A percentile compares a stretch with the other conserved stretches of the same genome.
Evolutionary conservation across 2,797 vertebrate species (phyloP).

Genomic region (Strix occidentalis): DNA sequence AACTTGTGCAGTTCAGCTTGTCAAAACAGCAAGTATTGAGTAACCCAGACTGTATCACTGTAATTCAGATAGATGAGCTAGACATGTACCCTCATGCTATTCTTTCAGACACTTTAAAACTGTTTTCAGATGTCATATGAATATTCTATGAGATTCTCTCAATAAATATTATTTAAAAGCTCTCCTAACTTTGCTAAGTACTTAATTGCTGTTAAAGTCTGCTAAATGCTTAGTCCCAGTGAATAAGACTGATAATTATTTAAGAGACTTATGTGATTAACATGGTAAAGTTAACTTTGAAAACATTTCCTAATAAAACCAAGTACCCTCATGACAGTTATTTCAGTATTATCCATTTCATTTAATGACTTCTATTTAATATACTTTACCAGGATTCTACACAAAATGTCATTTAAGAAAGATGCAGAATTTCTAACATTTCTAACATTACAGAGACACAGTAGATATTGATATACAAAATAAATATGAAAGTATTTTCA

Average conservation of each 20-base stretch:
- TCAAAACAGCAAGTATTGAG: conserved; percentile 20
- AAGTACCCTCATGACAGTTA: not conserved
- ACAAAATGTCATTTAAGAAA: not conserved
- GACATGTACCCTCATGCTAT: not conserved
- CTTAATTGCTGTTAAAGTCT: conserved; percentile 16
- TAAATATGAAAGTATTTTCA: not conserved
- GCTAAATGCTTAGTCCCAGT: not conserved
- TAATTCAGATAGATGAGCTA: conserved; percentile 50
- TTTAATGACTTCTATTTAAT: not conserved
- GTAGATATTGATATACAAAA: not conserved
- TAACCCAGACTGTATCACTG: conserved; percentile 32
- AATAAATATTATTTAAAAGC: conserved; percentile 44
- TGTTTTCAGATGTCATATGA: not conserved
- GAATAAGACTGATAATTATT: conserved; percentile 29
- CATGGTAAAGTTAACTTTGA: conserved; percentile 36
- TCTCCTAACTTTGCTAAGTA: conserved; percentile 13
- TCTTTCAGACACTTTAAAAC: not conserved
- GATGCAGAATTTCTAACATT: not conserved
- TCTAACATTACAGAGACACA: not conserved
- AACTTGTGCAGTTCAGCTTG: conserved; percentile 34
- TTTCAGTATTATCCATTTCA: not conserved
- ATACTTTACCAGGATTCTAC: not conserved
- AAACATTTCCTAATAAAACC: conserved; percentile 21
- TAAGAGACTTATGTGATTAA: conserved; percentile 41
- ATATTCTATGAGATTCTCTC: not conserved